Evolutionary conservation across 1,140 invertebrate species (phyloP).

Genomic region (Heterodera schachtii): DNA sequence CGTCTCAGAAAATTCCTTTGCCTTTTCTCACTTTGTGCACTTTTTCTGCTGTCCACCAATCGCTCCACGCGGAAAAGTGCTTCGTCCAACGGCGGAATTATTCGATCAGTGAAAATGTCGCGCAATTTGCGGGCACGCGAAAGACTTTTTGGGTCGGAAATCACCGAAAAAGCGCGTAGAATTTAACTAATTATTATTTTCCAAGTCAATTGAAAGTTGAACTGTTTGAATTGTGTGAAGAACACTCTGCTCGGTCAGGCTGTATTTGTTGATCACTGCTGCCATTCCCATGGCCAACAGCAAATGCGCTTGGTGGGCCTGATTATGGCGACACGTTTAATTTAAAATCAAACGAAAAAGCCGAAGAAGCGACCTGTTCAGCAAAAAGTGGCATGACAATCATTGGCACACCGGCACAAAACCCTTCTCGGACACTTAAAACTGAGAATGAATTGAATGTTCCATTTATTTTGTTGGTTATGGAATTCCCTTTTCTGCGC

Average conservation of each 20-base stretch:
- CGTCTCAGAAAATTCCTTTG: constrained; percentile 22
- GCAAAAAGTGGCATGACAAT: constrained; percentile 68
- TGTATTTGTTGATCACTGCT: constrained; percentile 34
- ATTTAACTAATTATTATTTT: neutral
- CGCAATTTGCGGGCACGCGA: constrained; percentile 3
- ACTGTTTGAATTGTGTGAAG: constrained; percentile 23
- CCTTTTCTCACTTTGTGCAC: neutral
- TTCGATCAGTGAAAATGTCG: constrained; percentile 27
- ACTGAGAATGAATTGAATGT: neutral
- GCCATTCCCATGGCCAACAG: constrained; percentile 28
- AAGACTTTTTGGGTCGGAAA: constrained; percentile 20
- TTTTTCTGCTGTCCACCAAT: neutral
- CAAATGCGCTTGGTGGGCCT: constrained; percentile 30
- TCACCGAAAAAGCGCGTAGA: neutral
- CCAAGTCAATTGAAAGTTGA: neutral
- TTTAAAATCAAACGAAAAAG: neutral
- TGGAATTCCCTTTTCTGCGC: neutral
- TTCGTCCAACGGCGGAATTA: constrained; percentile 23
- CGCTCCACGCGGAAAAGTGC: constrained; percentile 13
- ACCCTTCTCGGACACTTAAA: constrained; percentile 30
- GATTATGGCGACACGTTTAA: neutral
- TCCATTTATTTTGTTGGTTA: neutral
- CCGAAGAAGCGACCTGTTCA: constrained; percentile 58
- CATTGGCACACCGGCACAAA: constrained; percentile 67
- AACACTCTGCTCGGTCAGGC: constrained; percentile 6